Percentiles rank a stretch among this genome's conserved stretches.
These are phyloP conservation scores for Rutilus rutilus DNA, from an alignment of 2,113 vertebrate species.

Conservation along the genomic window DNA sequence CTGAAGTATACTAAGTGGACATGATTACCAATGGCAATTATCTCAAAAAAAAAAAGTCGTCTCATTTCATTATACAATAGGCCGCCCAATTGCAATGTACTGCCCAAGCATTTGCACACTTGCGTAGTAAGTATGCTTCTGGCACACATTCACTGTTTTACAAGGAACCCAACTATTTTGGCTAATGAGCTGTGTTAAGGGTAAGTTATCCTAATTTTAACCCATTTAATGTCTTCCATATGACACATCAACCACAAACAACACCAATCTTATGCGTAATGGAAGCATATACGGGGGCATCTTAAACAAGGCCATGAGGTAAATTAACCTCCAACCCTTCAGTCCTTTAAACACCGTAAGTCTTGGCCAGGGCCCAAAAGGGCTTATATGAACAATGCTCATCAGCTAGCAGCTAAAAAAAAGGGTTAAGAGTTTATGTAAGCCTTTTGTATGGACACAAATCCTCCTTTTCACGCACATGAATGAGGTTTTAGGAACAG, in stretches of 20 bases:
- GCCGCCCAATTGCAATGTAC: neutral
- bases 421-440: conserved; percentile 30
- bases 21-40: neutral
- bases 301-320: conserved; percentile 36
- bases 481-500: conserved; percentile 25
- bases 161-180: conserved; percentile 32
- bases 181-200: conserved; percentile 40
- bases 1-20: neutral
- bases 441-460: conserved; percentile 38
- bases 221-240: conserved; percentile 35
- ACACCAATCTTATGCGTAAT: conserved; percentile 28
- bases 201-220: conserved; percentile 18
- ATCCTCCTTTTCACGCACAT: conserved; percentile 30
- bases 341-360: conserved; percentile 21
- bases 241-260: conserved; percentile 38
- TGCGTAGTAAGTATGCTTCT: conserved; percentile 7
- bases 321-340: conserved; percentile 32
- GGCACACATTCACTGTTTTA: conserved; percentile 22
- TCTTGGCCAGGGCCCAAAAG: conserved; percentile 21
- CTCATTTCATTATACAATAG: neutral
- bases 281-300: neutral
- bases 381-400: conserved; percentile 19
- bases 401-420: conserved; percentile 27
- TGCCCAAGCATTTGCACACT: neutral
- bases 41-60: neutral